Percentiles rank a stretch among this genome's conserved stretches.
Evolutionary conservation across 2,113 vertebrate species (phyloP).

Genomic region (Nycticryphes semicollaris): DNA sequence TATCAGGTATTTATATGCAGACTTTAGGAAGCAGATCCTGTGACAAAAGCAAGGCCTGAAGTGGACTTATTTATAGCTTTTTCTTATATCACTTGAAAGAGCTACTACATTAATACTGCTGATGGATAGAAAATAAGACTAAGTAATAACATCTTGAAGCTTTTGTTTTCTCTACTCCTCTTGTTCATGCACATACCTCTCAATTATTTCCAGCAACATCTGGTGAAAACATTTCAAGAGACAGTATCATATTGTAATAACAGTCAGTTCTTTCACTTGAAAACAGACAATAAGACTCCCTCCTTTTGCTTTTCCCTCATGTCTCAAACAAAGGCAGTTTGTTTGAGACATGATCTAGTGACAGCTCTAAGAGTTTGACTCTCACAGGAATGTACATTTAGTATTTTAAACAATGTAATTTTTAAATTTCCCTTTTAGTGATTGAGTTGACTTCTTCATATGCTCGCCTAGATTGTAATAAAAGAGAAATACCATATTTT

Average conservation of each 20-base stretch:
- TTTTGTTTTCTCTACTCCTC: neutral
- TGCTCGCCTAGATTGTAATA: neutral
- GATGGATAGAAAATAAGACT: neutral
- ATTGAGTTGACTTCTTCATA: neutral
- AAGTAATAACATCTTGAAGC: neutral
- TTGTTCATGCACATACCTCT: neutral
- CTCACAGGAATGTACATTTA: neutral
- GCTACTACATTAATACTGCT: neutral
- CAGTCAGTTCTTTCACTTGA: neutral
- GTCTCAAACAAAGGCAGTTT: neutral
- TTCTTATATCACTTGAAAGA: neutral
- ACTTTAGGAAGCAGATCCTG: neutral
- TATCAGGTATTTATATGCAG: neutral
- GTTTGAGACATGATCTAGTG: neutral
- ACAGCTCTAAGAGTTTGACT: neutral
- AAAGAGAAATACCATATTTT: neutral
- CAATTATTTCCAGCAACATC: neutral
- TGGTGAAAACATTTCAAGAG: neutral
- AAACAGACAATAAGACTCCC: neutral
- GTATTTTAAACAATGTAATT: neutral
- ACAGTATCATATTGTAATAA: neutral
- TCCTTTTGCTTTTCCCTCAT: too few species aligned
- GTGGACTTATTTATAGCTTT: neutral
- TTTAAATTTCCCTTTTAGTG: neutral
- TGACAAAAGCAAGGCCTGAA: neutral